A percentile compares a stretch with the other conserved stretches of the same genome.
These are phyloP conservation scores for Rhagonycha lutea DNA, from an alignment of 2,888 invertebrate genomes.

Conservation along the genomic window DNA sequence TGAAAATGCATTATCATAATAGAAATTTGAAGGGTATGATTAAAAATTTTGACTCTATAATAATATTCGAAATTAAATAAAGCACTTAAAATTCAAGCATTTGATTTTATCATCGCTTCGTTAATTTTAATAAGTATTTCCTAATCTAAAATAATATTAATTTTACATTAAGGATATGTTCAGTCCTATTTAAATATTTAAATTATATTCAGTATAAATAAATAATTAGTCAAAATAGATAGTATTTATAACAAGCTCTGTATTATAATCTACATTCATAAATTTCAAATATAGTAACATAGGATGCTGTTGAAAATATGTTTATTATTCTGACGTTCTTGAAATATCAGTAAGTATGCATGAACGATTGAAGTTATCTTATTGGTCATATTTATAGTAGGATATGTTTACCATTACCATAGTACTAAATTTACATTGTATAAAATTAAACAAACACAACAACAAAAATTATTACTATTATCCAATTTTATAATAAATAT, in stretches of 20 bases:
- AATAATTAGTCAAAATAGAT: neutral
- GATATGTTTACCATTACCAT: neutral
- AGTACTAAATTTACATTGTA: neutral
- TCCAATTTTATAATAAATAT: neutral
- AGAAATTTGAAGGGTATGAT: too few relatives aligned
- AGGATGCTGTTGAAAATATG: conserved; percentile 19
- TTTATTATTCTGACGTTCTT: conserved; percentile 28
- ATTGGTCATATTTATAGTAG: neutral
- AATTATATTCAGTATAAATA: conserved; percentile 1
- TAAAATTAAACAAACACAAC: too few relatives aligned
- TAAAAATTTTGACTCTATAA: too few relatives aligned
- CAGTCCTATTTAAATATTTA: neutral
- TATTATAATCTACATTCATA: conserved; percentile 14
- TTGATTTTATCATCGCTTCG: too few relatives aligned
- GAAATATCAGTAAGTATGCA: conserved; percentile 23
- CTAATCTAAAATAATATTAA: too few relatives aligned
- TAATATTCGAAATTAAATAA: too few relatives aligned
- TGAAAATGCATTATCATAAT: too few relatives aligned
- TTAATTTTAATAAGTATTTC: too few relatives aligned
- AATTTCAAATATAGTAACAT: conserved; percentile 27
- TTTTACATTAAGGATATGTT: too few relatives aligned
- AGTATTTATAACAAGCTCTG: neutral
- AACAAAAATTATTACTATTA: neutral
- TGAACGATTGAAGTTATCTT: conserved; percentile 7
- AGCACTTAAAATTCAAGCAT: too few relatives aligned